phyloP scores from a whole-genome alignment of 1,140 invertebrate genomes.

The Drosophila ironensis region DNA sequence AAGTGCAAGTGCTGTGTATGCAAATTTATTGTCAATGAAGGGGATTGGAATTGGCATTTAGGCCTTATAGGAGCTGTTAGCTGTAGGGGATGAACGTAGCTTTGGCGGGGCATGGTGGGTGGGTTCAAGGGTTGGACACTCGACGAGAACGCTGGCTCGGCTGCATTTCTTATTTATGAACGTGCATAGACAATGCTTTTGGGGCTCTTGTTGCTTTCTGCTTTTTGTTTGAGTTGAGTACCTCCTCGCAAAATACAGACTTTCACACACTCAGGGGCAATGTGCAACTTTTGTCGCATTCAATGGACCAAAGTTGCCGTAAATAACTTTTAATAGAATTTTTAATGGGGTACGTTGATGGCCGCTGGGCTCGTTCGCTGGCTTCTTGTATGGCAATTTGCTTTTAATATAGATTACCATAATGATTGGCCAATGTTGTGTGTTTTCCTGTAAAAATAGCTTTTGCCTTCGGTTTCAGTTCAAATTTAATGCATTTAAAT shows the following conservation, averaged over 20 bases:
- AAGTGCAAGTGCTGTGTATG: constrained; percentile 73
- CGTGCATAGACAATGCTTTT: constrained; percentile 72
- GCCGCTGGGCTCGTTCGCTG: constrained; percentile 4
- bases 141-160: constrained; percentile 36
- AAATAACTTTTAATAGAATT: constrained; percentile 81
- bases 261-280: neutral
- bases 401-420: constrained; percentile 44
- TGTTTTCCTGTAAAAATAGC: neutral
- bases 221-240: constrained; percentile 51
- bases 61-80: neutral
- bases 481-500: too few species aligned
- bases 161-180: constrained; percentile 80
- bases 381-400: constrained; percentile 23
- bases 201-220: constrained; percentile 10
- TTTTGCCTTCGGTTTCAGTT: neutral
- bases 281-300: constrained; percentile 56
- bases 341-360: constrained; percentile 52
- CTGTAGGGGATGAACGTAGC: too few species aligned
- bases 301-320: constrained; percentile 75
- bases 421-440: constrained; percentile 32
- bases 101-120: neutral
- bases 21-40: constrained; percentile 78
- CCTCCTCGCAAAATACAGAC: neutral
- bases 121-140: constrained; percentile 19
- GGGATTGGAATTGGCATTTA: constrained; percentile 21